phyloP scores from a whole-genome alignment of 1,140 invertebrate species.

The Drosophila willistoni region DNA sequence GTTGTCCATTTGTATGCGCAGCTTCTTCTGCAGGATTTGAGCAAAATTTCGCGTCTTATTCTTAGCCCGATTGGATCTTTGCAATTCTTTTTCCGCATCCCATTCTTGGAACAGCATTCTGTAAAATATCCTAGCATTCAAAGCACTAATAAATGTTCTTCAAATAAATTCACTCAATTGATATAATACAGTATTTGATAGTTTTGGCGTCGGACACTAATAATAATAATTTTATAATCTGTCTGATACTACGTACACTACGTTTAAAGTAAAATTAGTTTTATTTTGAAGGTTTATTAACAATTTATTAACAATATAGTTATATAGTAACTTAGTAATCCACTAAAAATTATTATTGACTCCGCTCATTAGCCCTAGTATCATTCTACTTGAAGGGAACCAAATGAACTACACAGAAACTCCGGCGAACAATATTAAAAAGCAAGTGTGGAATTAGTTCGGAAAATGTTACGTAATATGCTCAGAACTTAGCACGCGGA shows the following conservation, averaged over 20 bases:
- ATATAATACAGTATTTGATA: background rate
- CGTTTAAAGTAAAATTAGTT: no score
- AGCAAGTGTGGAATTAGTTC: background rate
- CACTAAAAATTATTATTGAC: background rate
- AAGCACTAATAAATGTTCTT: background rate
- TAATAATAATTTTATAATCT: no score
- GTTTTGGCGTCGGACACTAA: no score
- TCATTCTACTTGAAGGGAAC: background rate
- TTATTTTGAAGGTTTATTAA: no score
- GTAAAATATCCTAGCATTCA: background rate
- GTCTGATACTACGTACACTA: no score
- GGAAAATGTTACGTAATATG: no score
- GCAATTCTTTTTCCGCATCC: background rate
- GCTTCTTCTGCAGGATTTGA: background rate
- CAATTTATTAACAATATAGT: no score
- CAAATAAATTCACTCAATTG: background rate
- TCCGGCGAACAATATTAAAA: background rate
- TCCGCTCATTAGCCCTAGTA: constrained; percentile 1
- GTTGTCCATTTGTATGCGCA: background rate
- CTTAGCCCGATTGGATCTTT: background rate
- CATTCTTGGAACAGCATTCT: background rate
- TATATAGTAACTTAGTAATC: background rate
- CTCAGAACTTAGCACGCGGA: background rate
- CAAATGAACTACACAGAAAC: background rate
- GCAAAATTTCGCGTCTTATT: background rate